phyloP scores from a whole-genome alignment of 23 tunicate genomes.

The Oikopleura dioica region DNA sequence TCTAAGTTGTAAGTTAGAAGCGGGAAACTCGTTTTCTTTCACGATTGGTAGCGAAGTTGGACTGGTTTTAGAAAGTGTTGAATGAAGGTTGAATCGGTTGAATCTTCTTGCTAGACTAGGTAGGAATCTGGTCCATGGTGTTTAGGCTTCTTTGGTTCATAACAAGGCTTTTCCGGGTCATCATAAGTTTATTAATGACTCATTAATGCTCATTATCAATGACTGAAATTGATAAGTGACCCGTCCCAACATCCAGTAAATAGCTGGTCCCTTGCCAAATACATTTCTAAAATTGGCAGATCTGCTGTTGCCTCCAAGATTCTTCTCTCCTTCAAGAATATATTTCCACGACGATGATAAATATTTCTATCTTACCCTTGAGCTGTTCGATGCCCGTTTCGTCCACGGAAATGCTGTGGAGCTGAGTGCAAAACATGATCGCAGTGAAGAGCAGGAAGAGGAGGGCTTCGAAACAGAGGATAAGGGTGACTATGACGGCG shows the following conservation, averaged over 20 bases:
- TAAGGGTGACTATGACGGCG: constrained; percentile 11
- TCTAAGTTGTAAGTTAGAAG: no score
- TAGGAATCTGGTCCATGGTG: not conserved
- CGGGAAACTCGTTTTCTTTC: no score
- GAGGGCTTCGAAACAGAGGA: constrained; percentile 26
- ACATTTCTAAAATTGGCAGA: constrained; percentile 6
- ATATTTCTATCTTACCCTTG: constrained; percentile 70
- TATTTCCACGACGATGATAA: no score
- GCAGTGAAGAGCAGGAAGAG: constrained; percentile 60
- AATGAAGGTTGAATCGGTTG: no score
- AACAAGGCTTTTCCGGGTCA: no score
- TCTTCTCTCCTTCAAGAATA: constrained; percentile 13
- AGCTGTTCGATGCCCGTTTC: constrained; percentile 97
- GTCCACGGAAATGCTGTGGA: constrained; percentile 81
- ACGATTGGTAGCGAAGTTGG: no score
- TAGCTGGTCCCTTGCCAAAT: not conserved
- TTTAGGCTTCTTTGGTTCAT: not conserved
- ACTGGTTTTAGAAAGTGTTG: no score
- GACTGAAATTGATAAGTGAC: no score
- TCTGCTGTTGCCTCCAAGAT: not conserved
- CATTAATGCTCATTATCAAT: no score
- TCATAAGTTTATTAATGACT: no score
- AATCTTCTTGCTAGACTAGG: not conserved
- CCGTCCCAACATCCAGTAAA: not conserved
- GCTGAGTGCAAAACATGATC: constrained; percentile 90